Percentiles rank a stretch among this genome's conserved stretches.
Conservation (phyloP, 2,888 invertebrate genomes). For the Hydraecia micacea region DNA sequence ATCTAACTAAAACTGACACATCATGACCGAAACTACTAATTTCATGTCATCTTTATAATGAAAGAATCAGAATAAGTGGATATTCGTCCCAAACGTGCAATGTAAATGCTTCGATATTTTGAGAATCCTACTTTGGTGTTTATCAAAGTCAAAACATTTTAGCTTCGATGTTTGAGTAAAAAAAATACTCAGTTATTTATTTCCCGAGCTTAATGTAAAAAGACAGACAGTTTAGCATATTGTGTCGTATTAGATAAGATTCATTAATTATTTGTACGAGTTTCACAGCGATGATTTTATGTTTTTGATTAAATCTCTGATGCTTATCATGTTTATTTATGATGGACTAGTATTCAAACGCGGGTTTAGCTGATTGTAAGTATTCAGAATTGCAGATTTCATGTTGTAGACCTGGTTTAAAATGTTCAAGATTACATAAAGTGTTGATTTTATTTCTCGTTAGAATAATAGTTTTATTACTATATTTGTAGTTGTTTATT, state of each 20-base stretch:
- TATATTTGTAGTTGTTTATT: not conserved
- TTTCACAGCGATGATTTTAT: constrained; percentile 54
- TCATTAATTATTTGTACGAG: constrained; percentile 53
- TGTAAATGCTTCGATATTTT: not conserved
- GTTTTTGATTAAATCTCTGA: constrained; percentile 46
- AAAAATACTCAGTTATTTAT: constrained; percentile 2
- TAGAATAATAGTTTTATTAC: not conserved
- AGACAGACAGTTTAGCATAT: constrained; percentile 44
- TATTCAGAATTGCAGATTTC: constrained; percentile 35
- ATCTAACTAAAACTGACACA: not conserved
- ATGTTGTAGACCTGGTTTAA: not conserved
- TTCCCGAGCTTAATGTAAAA: constrained; percentile 16
- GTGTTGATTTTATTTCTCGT: not conserved
- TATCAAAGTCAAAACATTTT: not conserved
- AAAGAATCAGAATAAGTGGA: no score
- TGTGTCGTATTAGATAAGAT: constrained; percentile 42
- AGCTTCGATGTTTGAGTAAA: not conserved
- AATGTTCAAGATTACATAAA: not conserved
- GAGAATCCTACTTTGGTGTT: not conserved
- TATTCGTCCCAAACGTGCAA: not conserved
- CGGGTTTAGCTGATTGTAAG: constrained; percentile 9
- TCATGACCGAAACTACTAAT: not conserved
- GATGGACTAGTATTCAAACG: constrained; percentile 28
- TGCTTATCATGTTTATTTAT: constrained; percentile 49
- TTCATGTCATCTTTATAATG: not conserved